Percentiles rank a stretch among this genome's conserved stretches.
Conservation (phyloP, 1,140 invertebrate genomes). For the Carposina sasakii region DNA sequence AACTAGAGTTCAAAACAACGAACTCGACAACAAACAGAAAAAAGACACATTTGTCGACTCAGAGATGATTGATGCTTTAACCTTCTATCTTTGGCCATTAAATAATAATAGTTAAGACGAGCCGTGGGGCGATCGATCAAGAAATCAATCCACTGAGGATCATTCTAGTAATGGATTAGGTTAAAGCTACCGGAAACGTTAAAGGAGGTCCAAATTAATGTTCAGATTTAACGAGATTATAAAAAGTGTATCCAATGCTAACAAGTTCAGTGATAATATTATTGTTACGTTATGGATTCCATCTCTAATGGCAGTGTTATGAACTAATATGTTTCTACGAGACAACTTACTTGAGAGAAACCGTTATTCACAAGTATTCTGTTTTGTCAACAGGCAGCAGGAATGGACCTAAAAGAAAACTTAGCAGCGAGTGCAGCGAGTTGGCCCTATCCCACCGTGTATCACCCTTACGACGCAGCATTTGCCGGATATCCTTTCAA, state of each 20-base stretch:
- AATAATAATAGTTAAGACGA: conserved; percentile 63
- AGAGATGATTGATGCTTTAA: conserved; percentile 55
- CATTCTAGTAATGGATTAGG: conserved; percentile 54
- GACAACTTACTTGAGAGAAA: too few species aligned
- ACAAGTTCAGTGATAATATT: too few species aligned
- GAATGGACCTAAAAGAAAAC: conserved; percentile 91
- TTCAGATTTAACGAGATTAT: conserved; percentile 17
- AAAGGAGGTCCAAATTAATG: conserved; percentile 20
- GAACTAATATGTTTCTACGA: too few species aligned
- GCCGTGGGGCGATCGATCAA: conserved; percentile 53
- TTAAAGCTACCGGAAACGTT: conserved; percentile 53
- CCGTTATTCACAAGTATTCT: too few species aligned
- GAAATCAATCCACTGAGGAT: conserved; percentile 55
- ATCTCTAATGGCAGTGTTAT: too few species aligned
- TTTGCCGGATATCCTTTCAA: conserved; percentile 93
- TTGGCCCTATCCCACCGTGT: conserved; percentile 90
- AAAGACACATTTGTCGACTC: conserved; percentile 47
- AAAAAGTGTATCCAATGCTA: conserved; percentile 10
- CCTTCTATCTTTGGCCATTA: conserved; percentile 57
- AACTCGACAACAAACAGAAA: conserved; percentile 21
- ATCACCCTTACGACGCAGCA: conserved; percentile 91
- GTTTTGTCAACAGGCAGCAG: conserved; percentile 74
- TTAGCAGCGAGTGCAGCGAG: conserved; percentile 84
- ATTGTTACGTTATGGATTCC: too few species aligned
- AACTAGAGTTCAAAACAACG: too few species aligned